Evolutionary conservation across 2,888 invertebrate genomes (phyloP).

Genomic region (Plusia festucae): DNA sequence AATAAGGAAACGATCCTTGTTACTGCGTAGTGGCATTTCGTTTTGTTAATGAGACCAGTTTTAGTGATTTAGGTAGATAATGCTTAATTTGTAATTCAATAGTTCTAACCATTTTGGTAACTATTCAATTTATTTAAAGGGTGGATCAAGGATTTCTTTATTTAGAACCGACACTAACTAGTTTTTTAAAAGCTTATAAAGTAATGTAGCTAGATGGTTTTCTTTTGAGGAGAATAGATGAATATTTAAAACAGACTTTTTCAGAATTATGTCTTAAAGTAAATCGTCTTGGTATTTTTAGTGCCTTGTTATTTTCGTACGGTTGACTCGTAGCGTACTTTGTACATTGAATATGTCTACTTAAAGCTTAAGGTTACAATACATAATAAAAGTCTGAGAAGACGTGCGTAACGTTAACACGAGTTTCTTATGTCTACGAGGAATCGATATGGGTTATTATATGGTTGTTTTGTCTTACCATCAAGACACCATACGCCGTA

Average conservation of each 20-base stretch:
- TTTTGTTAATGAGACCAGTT: constrained; percentile 49
- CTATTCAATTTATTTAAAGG: constrained; percentile 29
- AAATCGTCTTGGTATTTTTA: neutral
- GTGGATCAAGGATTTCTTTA: constrained; percentile 14
- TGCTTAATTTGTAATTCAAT: constrained; percentile 50
- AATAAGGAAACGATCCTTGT: constrained; percentile 52
- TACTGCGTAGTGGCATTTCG: constrained; percentile 57
- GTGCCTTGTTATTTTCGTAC: neutral
- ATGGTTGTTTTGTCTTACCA: neutral
- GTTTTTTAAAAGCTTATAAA: neutral
- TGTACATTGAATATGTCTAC: neutral
- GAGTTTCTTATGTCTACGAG: neutral
- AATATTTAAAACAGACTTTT: neutral
- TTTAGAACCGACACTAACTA: neutral
- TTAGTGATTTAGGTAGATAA: constrained; percentile 40
- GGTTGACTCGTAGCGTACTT: neutral
- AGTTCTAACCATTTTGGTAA: constrained; percentile 14
- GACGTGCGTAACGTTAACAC: neutral
- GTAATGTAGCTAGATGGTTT: neutral
- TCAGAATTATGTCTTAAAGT: neutral
- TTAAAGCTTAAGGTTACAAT: neutral
- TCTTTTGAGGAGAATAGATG: neutral
- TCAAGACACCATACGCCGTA: constrained; percentile 1
- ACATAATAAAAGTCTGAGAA: neutral
- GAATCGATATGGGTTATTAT: constrained; percentile 2